Evolutionary conservation across 53 echinoderm and acorn worm genomes (phyloP).

Genomic region (Actinopyga echinites): DNA sequence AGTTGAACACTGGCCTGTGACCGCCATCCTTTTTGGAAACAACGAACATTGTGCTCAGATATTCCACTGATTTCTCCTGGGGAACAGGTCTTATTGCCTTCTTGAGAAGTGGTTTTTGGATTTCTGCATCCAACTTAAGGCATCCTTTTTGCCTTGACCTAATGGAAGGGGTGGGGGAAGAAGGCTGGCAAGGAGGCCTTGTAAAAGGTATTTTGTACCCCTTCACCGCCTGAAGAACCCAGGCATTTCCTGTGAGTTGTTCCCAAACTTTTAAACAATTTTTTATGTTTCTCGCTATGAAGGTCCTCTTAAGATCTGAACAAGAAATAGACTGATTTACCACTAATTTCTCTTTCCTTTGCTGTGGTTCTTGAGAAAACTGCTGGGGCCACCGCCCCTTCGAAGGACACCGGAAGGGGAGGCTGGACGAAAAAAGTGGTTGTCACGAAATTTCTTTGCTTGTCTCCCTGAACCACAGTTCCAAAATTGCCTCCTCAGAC

Average conservation of each 20-base stretch:
- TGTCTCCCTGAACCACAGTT: slow-evolving; percentile 13
- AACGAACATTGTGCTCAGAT: too few species aligned
- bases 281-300: not conserved
- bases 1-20: slow-evolving; percentile 17
- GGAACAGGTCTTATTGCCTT: not conserved
- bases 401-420: not conserved
- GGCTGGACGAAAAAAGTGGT: not conserved
- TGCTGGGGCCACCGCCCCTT: not conserved
- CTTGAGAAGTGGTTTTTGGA: not conserved
- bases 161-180: not conserved
- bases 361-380: not conserved
- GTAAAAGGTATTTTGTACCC: not conserved
- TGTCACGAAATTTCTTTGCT: not conserved
- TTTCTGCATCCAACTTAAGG: not conserved
- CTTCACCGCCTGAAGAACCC: not conserved
- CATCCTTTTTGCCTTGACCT: not conserved
- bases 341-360: not conserved
- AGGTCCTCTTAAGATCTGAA: not conserved
- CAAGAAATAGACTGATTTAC: not conserved
- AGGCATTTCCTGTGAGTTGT: not conserved
- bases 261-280: slow-evolving; percentile 5
- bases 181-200: not conserved
- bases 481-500: not conserved
- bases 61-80: too few species aligned
- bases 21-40: too few species aligned